Evolutionary conservation across 2,888 invertebrate species (phyloP), one percentile per base, ranked within the genome.

Genomic region (Drosophila meridiana): DNA sequence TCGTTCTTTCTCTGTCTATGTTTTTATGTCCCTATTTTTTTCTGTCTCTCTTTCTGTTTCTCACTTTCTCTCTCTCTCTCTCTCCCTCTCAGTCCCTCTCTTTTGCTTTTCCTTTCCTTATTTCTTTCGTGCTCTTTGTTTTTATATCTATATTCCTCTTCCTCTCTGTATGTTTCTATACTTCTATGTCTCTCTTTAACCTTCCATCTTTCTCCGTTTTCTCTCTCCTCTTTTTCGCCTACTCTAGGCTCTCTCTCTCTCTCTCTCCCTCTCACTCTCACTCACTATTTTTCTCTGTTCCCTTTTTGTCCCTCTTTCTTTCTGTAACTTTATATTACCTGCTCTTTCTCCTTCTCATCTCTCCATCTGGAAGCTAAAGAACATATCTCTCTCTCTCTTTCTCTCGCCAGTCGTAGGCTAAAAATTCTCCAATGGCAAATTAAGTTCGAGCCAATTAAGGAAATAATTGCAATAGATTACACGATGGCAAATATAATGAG

Each of bases 391-490:
- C 2, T 26, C 26, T 26, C 5, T 26, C 11, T 11, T 11, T 45
- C 11, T 11, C 11, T 28, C 30, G 0, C 42, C 8, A 30, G 14
- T 2, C n/a, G 13, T 28, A 32, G 32, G 20, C 52, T n/a, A 34
- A 52, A 20, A 52, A 20, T 34, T 52, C n/a, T 11, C 14, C 30
- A 34, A 34, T 52, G 11, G 9, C n/a, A 47, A 59, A 47, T n/a
- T 2, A 47, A 59, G 28, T 47, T 59, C 2, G 28, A 13, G 8
- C 58, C 36, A 47, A 58, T 47, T 47, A 58, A n/a, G 43, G 14
- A 47, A 47, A 58, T 47, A 58, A 47, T 47, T 48, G 47, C 11
- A 59, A 59, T 38, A 38, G 47, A 38, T 11, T 3, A 59, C 38
- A 59, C 48, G 8, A 47, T 5, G 9, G n/a, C 20, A 34, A 11